These are phyloP conservation scores for Chrysolina americana DNA, from an alignment of 2,888 invertebrate species.

Conservation along the genomic window DNA sequence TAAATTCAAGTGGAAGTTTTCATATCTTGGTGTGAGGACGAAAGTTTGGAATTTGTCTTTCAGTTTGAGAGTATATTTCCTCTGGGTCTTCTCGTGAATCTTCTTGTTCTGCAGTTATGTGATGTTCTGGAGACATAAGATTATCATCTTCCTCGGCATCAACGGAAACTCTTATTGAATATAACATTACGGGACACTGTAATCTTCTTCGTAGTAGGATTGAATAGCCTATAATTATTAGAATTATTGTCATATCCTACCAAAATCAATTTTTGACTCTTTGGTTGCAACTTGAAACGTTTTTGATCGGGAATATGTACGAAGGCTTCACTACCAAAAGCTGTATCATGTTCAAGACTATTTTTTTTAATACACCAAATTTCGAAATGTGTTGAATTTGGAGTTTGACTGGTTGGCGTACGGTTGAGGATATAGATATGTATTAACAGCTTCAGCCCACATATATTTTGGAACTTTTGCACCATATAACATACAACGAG, in stretches of 20 bases:
- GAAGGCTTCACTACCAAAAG: constrained; percentile 34
- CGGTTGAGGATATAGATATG: constrained; percentile 27
- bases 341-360: constrained; percentile 17
- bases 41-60: background rate
- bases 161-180: constrained; percentile 18
- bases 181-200: constrained; percentile 25
- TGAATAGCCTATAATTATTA: constrained; percentile 26
- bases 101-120: background rate
- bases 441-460: constrained; percentile 25
- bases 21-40: too few species aligned
- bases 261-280: constrained; percentile 29
- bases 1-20: constrained; percentile 1
- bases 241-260: constrained; percentile 34
- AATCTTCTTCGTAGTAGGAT: constrained; percentile 15
- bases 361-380: constrained; percentile 27
- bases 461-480: constrained; percentile 11
- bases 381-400: constrained; percentile 28
- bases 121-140: background rate
- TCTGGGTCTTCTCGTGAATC: background rate
- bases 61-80: background rate
- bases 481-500: constrained; percentile 26
- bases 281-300: constrained; percentile 30
- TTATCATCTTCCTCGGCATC: background rate
- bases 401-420: constrained; percentile 29
- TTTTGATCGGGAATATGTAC: constrained; percentile 23